Conservation (phyloP, 2,888 invertebrate genomes). For the Hipparchia sbordonii region DNA sequence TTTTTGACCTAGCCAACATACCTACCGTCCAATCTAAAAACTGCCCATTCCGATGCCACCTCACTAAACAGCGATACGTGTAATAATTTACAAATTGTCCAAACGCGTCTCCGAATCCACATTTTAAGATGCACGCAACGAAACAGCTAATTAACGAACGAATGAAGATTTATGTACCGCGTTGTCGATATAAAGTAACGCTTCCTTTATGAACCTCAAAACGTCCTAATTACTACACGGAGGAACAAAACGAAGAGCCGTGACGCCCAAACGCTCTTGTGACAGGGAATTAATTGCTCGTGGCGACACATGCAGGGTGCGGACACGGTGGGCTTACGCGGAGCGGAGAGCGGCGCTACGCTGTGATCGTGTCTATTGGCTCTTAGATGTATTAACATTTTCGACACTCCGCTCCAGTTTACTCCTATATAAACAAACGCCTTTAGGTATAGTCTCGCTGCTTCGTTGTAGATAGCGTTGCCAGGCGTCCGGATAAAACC, state of each 20-base stretch:
- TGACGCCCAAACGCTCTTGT: conserved; percentile 82
- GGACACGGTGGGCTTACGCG: conserved; percentile 44
- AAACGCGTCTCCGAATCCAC: conserved; percentile 32
- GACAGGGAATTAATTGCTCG: conserved; percentile 82
- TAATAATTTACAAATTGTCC: conserved; percentile 36
- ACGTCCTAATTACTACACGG: conserved; percentile 82
- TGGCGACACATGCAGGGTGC: conserved; percentile 74
- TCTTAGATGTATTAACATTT: conserved; percentile 15
- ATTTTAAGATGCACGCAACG: conserved; percentile 43
- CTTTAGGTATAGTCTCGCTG: not conserved
- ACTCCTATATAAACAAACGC: not conserved
- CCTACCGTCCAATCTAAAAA: not conserved
- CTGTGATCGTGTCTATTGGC: conserved; percentile 6
- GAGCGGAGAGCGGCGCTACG: conserved; percentile 38
- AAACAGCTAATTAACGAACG: conserved; percentile 73
- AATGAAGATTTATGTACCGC: conserved; percentile 81
- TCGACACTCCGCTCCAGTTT: conserved; percentile 5
- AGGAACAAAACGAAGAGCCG: conserved; percentile 74
- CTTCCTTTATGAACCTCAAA: conserved; percentile 82
- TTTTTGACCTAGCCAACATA: not conserved
- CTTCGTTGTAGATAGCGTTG: not conserved
- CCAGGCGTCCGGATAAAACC: too few species aligned
- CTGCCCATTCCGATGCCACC: not conserved
- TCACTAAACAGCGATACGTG: conserved; percentile 3
- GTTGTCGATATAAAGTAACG: conserved; percentile 82